Conservation (phyloP, 1,140 invertebrate species). For the Pseudobourletiella spinata region DNA sequence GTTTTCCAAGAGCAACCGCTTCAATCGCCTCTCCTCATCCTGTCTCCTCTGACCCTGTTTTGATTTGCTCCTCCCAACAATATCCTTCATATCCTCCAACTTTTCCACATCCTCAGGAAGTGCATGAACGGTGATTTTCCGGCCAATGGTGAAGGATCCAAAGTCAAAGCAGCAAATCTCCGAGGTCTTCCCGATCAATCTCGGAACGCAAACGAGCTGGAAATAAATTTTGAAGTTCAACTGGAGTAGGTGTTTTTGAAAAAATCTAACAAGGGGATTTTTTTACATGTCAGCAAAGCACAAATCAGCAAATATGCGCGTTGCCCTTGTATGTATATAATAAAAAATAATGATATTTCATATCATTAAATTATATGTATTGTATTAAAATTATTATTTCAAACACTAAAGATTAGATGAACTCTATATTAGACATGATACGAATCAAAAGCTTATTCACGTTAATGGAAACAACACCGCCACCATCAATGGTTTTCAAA, state of each 20-base stretch:
- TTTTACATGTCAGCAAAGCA: too few species aligned
- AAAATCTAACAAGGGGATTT: too few species aligned
- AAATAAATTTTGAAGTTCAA: background rate
- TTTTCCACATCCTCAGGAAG: too few species aligned
- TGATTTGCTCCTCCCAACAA: too few species aligned
- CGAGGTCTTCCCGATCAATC: conserved; percentile 45
- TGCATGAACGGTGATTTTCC: conserved; percentile 47
- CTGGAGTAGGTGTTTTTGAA: background rate
- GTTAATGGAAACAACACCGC: background rate
- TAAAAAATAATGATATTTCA: too few species aligned
- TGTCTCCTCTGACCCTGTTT: conserved; percentile 42
- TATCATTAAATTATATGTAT: too few species aligned
- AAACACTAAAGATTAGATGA: background rate
- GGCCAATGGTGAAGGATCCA: conserved; percentile 48
- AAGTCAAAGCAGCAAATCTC: conserved; percentile 53
- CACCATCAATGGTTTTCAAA: background rate
- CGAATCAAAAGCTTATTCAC: too few species aligned
- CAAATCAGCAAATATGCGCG: too few species aligned
- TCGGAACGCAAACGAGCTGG: background rate
- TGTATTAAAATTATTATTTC: too few species aligned
- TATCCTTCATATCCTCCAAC: too few species aligned
- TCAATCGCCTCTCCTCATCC: conserved; percentile 40
- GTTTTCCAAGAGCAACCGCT: conserved; percentile 44
- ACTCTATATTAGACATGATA: background rate
- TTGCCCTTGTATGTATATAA: too few species aligned